These are phyloP conservation scores for Aethes cnicana DNA, from an alignment of 2,888 invertebrate species.

Conservation along the genomic window DNA sequence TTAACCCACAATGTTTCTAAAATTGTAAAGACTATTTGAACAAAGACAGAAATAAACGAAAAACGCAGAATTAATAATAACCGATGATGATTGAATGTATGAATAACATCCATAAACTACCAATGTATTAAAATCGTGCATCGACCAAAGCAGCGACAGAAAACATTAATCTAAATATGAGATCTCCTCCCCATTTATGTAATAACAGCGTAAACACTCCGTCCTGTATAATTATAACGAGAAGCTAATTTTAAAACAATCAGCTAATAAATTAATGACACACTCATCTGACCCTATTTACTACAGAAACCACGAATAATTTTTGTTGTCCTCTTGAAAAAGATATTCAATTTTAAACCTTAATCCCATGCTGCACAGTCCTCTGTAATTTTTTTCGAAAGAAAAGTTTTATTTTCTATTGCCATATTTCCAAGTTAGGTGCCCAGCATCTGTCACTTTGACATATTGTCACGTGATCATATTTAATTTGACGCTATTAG, in stretches of 20 bases:
- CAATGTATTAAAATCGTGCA: too few relatives aligned
- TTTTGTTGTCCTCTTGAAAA: constrained; percentile 4
- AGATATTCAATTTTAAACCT: constrained; percentile 25
- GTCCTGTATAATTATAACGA: constrained; percentile 36
- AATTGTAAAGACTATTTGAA: too few relatives aligned
- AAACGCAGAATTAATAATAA: too few relatives aligned
- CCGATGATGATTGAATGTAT: too few relatives aligned
- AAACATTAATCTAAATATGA: constrained; percentile 25
- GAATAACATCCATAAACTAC: too few relatives aligned
- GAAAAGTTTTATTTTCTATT: not conserved
- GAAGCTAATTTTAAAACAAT: constrained; percentile 49
- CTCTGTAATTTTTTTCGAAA: not conserved
- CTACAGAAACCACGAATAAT: not conserved
- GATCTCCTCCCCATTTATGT: constrained; percentile 26
- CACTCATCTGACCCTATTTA: constrained; percentile 45
- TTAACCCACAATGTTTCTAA: too few relatives aligned
- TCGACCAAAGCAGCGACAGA: too few relatives aligned
- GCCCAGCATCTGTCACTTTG: constrained; percentile 69
- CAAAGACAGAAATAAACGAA: too few relatives aligned
- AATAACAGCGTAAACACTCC: constrained; percentile 30
- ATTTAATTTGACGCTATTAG: constrained; percentile 64
- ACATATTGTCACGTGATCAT: constrained; percentile 77
- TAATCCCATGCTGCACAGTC: constrained; percentile 16
- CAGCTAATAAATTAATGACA: constrained; percentile 58
- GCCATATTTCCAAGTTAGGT: constrained; percentile 30